Conservation (phyloP, 2,113 vertebrate genomes). For the Chloropsis hardwickii region DNA sequence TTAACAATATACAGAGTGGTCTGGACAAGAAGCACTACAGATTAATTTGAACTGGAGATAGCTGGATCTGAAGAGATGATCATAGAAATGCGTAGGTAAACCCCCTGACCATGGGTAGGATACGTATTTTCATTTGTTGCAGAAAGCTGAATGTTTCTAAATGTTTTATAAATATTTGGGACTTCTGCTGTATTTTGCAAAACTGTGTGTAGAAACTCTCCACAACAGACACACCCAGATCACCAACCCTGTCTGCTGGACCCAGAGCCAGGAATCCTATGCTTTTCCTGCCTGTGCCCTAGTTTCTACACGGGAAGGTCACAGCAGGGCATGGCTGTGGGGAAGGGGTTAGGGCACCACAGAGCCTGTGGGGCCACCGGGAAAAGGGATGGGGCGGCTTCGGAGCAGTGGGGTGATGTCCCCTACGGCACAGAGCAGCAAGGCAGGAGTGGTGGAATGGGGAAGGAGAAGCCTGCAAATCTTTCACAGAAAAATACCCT, state of each 20-base stretch:
- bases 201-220: conserved; percentile 5
- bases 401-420: accelerated
- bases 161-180: conserved; percentile 14
- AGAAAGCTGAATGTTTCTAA: neutral
- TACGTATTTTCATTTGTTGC: neutral
- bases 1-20: neutral
- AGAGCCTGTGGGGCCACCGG: accelerated
- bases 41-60: neutral
- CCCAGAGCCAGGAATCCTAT: neutral
- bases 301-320: neutral
- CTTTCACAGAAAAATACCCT: neutral
- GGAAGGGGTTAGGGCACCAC: accelerated
- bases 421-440: accelerated
- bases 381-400: neutral
- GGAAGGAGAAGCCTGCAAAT: neutral
- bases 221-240: neutral
- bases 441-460: no score
- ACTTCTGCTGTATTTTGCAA: neutral
- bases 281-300: neutral
- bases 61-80: neutral
- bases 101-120: neutral
- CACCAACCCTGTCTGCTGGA: neutral
- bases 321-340: neutral
- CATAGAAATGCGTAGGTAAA: neutral
- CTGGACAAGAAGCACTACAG: neutral